Evolutionary conservation across 2,113 vertebrate genomes (phyloP).

Genomic region (Podiceps cristatus): DNA sequence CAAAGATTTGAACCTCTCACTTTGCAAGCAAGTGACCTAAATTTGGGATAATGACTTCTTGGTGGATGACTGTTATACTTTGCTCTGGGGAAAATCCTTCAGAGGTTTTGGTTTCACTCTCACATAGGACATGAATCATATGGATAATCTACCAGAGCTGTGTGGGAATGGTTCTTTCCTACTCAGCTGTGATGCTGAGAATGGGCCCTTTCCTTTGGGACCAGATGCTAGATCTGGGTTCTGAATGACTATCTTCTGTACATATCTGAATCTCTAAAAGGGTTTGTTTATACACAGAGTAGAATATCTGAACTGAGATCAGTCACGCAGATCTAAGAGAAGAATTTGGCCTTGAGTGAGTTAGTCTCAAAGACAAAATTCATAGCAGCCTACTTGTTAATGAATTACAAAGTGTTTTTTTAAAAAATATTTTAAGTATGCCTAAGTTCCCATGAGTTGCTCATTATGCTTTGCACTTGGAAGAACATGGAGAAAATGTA

Average conservation of each 20-base stretch:
- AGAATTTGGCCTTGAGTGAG: constrained; percentile 31
- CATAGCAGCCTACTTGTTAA: constrained; percentile 47
- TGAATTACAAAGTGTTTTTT: constrained; percentile 54
- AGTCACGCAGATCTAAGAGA: constrained; percentile 38
- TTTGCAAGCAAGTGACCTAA: background rate
- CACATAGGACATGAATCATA: background rate
- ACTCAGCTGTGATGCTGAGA: background rate
- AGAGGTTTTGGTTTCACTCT: background rate
- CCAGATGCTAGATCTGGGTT: background rate
- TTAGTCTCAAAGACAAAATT: constrained; percentile 58
- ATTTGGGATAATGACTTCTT: background rate
- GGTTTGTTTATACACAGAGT: background rate
- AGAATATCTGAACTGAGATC: constrained; percentile 37
- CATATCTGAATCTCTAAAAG: background rate
- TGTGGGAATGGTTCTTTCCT: background rate
- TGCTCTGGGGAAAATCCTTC: background rate
- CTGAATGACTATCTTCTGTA: background rate
- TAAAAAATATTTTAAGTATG: constrained; percentile 7
- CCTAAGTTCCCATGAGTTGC: constrained; percentile 37
- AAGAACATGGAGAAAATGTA: constrained; percentile 19
- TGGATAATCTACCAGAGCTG: background rate
- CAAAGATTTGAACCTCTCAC: rapidly evolving
- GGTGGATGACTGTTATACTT: background rate
- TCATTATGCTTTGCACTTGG: constrained; percentile 28
- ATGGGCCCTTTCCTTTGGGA: background rate